Percentiles rank a stretch among this genome's conserved stretches.
These are phyloP conservation scores for Lepisosteus oculatus DNA, from an alignment of 2,113 vertebrate genomes.

Conservation along the genomic window DNA sequence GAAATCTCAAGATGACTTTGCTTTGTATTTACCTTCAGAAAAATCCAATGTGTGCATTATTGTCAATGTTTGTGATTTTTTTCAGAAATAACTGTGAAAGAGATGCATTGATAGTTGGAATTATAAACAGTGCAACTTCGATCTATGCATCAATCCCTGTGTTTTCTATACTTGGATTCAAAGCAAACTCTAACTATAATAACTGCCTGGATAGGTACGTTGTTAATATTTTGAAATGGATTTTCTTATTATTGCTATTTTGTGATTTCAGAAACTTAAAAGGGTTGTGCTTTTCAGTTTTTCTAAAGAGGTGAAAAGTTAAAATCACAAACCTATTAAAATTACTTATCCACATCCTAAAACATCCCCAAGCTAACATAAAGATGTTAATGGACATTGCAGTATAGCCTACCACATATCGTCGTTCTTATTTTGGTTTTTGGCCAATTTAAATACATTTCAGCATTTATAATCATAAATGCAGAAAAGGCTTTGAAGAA, in stretches of 20 bases:
- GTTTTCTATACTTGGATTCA: conserved; percentile 90
- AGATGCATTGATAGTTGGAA: conserved; percentile 77
- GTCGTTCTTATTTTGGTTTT: background rate
- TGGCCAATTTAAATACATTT: background rate
- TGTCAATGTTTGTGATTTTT: conserved; percentile 6
- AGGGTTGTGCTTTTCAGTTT: no score
- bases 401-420: no score
- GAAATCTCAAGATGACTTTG: no score
- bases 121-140: conserved; percentile 86
- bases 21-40: no score
- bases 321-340: no score
- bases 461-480: no score
- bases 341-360: no score
- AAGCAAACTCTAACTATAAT: conserved; percentile 69
- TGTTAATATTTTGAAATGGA: conserved; percentile 6
- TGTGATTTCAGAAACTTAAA: background rate
- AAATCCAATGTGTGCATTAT: no score
- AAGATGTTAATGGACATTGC: no score
- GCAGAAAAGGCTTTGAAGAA: background rate
- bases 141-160: conserved; percentile 81
- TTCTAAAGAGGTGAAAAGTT: no score
- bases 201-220: conserved; percentile 71
- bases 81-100: conserved; percentile 84
- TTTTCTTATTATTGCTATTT: background rate
- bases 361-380: no score